Percentiles rank a stretch among this genome's conserved stretches.
Evolutionary conservation across 2,797 vertebrate species (phyloP).

Genomic region (Enteromius viviparus): DNA sequence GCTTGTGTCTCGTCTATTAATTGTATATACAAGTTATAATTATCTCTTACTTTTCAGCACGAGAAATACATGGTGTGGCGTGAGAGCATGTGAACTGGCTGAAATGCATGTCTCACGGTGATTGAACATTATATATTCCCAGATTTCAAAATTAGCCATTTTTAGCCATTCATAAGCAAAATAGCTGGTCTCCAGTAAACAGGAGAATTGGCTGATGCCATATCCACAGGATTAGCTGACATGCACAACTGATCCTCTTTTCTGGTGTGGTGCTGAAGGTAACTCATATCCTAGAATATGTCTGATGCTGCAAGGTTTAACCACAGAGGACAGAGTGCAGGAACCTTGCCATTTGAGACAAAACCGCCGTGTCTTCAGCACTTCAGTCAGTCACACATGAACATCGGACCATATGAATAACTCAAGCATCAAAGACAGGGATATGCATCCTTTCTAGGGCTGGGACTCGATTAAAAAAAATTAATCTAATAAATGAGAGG

Average conservation of each 20-base stretch:
- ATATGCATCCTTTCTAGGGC: too few relatives aligned
- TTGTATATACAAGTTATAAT: too few relatives aligned
- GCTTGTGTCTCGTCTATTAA: too few relatives aligned
- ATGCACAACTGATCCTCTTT: constrained; percentile 44
- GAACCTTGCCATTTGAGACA: constrained; percentile 41
- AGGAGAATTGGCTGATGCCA: constrained; percentile 32
- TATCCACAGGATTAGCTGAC: constrained; percentile 46
- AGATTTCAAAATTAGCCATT: neutral
- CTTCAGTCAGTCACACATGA: constrained; percentile 27
- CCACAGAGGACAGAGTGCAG: constrained; percentile 48
- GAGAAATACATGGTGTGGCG: too few relatives aligned
- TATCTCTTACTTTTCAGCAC: too few relatives aligned
- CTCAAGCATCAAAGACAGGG: constrained; percentile 1
- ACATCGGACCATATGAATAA: constrained; percentile 23
- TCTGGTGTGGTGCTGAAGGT: constrained; percentile 39
- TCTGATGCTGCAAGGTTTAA: constrained; percentile 48
- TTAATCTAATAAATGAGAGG: too few relatives aligned
- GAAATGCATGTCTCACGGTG: too few relatives aligned
- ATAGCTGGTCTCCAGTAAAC: constrained; percentile 22
- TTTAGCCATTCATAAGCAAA: neutral
- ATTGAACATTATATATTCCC: neutral
- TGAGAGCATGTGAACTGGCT: too few relatives aligned
- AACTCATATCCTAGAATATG: constrained; percentile 42
- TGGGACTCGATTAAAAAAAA: too few relatives aligned
- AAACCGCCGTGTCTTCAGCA: constrained; percentile 33